Evolutionary conservation across 92 coral and sea anemone genomes (phyloP), one percentile per base, ranked within the genome.

Genomic region (Palythoa grandis): DNA sequence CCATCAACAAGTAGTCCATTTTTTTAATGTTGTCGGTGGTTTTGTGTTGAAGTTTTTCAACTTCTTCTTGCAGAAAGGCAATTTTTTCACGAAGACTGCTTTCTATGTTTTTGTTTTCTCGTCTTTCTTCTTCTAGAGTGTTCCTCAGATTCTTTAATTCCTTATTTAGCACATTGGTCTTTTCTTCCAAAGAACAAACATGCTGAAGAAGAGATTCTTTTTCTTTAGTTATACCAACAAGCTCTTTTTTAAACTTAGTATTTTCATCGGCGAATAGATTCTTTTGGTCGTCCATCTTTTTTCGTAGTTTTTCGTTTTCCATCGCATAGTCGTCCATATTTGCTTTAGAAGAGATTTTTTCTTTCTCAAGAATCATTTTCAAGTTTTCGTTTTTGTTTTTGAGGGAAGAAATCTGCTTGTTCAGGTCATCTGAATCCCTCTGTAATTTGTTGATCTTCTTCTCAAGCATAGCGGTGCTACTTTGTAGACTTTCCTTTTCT

Each of bases 71-170:
- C 19, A 86, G 78, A 48, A 69, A 75, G 39, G 84, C 80, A 47
- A 92, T 84, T 72, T 83, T 76, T 25, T 86, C 80, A 35, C 90
- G 88, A 19, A 86, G 87, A 40, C 84, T 78, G 15, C 83, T 88
- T 47, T 58, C n/a, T 74, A 83, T 15, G 58, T 85, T 35, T 52
- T 70, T 77, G 76, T 75, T 87, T n/a, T 84, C 79, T 73, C 60
- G 61, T 73, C 85, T 92, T 19, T 95, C 98, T 67, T 80, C 85
- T 38, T 88, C 95, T 14, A 94, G 87, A 25, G 83, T 88, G 54
- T 80, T 76, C 14, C 83, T 82, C 89, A 90, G 47, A 19, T 85
- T 71, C 11, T 90, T 80, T 43, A 94, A 83, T 56, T 94, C 87
- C 11, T 88, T 89, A 38, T 88, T 86, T 1, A 94, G 68, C 47